Base-by-base conservation (phyloP, 2,888 invertebrate species). In the Adelphocoris suturalis region DNA sequence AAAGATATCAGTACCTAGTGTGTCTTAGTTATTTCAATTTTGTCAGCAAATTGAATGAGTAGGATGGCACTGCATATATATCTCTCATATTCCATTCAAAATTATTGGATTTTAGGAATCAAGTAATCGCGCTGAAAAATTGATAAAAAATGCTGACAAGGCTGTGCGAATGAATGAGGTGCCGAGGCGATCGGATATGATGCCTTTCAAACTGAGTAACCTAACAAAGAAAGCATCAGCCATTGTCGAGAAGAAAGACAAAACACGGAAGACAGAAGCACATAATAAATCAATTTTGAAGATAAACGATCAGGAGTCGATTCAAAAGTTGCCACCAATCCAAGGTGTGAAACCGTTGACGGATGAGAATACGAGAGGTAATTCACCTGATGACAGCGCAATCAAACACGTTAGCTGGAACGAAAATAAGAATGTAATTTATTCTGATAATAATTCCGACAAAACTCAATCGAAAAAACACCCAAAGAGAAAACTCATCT, bases 71-170 rank as follows among this genome's bases (percentile, higher is more conserved):
- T 37, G 7, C 7, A 37, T 37, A 37, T 37, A 37, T 7, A 37
- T 37, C 37, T 37, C 37, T 37, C 52, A 5, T 52, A 52, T 52
- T 52, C 52, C 13, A 11, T 14, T 52, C 75, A 11, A n/a, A n/a
- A 75, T 13, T 75, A 12, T 80, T n/a, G n/a, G 12, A 16, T 27
- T 85, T 76, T 75, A 88, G 88, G 78, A 88, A 55, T 48, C 88
- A 52, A 88, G 78, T 55, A 61, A 27, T 12, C n/a, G 78, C 19
- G 55, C 80, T 13, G 88, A 88, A 78, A 55, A 78, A 2, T n/a
- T 88, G 14, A 19, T 88, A 23, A 48, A 1, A 16, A 88, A 78
- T 78, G 88, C 46, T 7, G 88, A 78, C 55, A 76, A 78, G 78
- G 55, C 80, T 0, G 19, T 48, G 9, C 78, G 11, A 52, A 55